Conservation (phyloP, 2,888 invertebrate species). For the Drymonia ruficornis region DNA sequence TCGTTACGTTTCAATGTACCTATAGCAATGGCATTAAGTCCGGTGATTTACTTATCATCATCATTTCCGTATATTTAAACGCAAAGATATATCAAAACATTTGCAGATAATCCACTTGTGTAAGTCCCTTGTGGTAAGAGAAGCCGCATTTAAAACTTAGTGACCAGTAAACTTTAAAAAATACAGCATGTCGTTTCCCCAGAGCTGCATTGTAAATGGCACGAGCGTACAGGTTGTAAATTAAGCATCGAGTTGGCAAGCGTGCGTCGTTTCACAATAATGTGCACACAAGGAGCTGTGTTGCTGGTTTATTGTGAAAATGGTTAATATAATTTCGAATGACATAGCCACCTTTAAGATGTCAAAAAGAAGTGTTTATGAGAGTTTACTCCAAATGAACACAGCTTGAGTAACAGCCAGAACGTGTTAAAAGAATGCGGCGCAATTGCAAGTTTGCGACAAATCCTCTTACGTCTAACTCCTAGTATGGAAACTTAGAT, state of each 20-base stretch:
- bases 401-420: neutral
- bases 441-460: slow-evolving; percentile 8
- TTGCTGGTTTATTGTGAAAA: slow-evolving; percentile 12
- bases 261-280: slow-evolving; percentile 30
- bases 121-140: too few species aligned
- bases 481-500: slow-evolving; percentile 4
- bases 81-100: too few species aligned
- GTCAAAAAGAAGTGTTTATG: too few species aligned
- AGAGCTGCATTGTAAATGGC: neutral
- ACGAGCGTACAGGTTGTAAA: slow-evolving; percentile 28
- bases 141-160: neutral
- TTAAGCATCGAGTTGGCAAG: slow-evolving; percentile 26
- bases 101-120: too few species aligned
- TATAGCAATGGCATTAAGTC: too few species aligned
- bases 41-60: too few species aligned
- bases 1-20: too few species aligned
- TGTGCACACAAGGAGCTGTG: slow-evolving; percentile 22
- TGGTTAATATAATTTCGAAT: too few species aligned
- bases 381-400: too few species aligned
- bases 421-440: slow-evolving; percentile 16
- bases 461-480: neutral
- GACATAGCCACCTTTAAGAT: too few species aligned
- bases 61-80: too few species aligned
- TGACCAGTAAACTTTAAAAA: neutral
- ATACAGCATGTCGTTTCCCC: neutral